Evolutionary conservation across 1,140 invertebrate genomes (phyloP), one percentile per base, ranked within the genome.

Genomic region (Maniola jurtina): DNA sequence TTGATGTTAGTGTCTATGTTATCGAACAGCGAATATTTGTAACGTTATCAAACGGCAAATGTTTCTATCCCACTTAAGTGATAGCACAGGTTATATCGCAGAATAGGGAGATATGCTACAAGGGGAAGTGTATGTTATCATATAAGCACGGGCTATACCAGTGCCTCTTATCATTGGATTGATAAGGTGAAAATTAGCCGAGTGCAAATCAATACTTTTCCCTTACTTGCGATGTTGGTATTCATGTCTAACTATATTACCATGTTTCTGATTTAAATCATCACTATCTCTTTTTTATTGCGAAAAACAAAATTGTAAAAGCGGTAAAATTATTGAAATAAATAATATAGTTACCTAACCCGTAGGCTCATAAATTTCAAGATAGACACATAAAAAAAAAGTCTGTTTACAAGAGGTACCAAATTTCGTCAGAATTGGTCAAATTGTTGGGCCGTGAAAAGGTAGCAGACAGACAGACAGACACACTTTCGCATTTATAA

Each of bases 181-280:
- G 87, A 89, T 89, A 89, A 81, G 71, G 80, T 58, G 74, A 79
- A 87, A 87, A 85, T 83, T 87, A 76, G 70, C 79, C 76, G 72
- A 86, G 79, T 80, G 73, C 54, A 81, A 88, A 89, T 89, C 87
- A 82, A 89, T 89, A 89, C 71, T 78, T 79, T 78, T 75, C 66
- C 73, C 70, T 73, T 70, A 76, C 75, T 77, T 75, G 40, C 59
- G 16, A 61, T 61, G 36, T 42, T 13, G 6, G 34, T 64, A 50
- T 11, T 38, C 10, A 47, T 47, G 45, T n/a, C 11, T n/a, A n/a
- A 47, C 45, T 38, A 38, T 38, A 38, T 38, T 11, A 45, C 42
- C 42, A 45, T 8, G 13, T n/a, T n/a, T 11, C 13, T 45, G 9
- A 13, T 45, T 8, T 8, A 45, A 45, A 13, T 11, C 42, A 13